phyloP scores from a whole-genome alignment of 2,113 vertebrate genomes.

The western clawed frog (Xenopus tropicalis) region DNA sequence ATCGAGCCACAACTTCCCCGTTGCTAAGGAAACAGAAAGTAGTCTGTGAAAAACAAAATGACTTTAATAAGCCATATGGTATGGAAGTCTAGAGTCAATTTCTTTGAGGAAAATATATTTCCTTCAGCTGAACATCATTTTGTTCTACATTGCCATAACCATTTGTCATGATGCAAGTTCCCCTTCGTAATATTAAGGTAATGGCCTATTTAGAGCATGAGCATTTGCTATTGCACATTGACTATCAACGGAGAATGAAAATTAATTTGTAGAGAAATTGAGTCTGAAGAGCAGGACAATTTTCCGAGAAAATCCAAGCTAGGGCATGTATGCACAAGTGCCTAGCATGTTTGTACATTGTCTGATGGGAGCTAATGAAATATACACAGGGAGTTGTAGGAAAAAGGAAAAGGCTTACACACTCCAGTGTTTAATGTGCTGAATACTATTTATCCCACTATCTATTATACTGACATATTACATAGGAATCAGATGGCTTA shows the following conservation, averaged over 20 bases:
- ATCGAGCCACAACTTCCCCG: constrained; percentile 31
- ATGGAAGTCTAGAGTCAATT: constrained; percentile 43
- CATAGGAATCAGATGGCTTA: no score
- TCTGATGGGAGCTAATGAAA: no score
- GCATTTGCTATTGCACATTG: background rate
- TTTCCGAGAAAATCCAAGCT: background rate
- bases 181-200: constrained; percentile 6
- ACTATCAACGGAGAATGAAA: background rate
- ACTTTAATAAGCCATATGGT: constrained; percentile 43
- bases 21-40: constrained; percentile 38
- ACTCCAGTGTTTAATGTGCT: no score
- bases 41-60: constrained; percentile 44
- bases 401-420: no score
- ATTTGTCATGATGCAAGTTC: constrained; percentile 25
- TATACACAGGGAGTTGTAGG: no score
- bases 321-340: background rate
- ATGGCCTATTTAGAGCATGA: constrained; percentile 4
- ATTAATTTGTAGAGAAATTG: background rate
- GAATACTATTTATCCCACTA: no score
- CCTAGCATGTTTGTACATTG: background rate
- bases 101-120: constrained; percentile 44
- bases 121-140: constrained; percentile 35
- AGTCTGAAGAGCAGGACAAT: background rate
- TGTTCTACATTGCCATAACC: constrained; percentile 20
- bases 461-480: no score